phyloP scores from a whole-genome alignment of 2,797 vertebrate species.

The Picus viridis region DNA sequence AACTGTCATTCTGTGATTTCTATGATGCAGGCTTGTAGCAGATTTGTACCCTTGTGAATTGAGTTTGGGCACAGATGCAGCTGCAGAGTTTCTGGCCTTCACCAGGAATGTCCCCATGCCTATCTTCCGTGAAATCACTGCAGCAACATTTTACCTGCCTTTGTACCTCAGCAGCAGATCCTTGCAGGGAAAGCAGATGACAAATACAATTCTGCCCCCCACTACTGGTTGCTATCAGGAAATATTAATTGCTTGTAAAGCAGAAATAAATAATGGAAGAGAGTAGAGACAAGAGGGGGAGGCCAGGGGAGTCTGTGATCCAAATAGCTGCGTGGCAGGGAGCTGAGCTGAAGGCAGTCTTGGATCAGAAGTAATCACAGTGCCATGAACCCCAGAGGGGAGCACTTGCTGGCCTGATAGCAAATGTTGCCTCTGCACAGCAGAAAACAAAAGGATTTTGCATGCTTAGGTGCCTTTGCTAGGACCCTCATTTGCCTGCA shows the following conservation, averaged over 20 bases:
- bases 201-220: background rate
- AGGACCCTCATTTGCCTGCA: background rate
- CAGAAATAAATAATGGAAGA: background rate
- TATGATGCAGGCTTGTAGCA: too few species aligned
- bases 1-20: too few species aligned
- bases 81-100: background rate
- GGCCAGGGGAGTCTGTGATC: background rate
- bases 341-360: background rate
- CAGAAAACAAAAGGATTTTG: background rate
- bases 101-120: background rate
- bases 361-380: background rate
- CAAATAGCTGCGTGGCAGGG: rapidly evolving
- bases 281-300: background rate
- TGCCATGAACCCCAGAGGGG: background rate
- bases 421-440: background rate
- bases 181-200: background rate
- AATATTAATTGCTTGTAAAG: background rate
- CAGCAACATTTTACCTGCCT: background rate
- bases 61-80: background rate
- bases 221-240: background rate
- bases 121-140: background rate
- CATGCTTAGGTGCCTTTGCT: background rate
- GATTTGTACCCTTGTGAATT: background rate
- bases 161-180: background rate
- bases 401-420: background rate